A percentile compares a stretch with the other conserved stretches of the same genome.
Evolutionary conservation across 2,113 vertebrate species (phyloP).

Genomic region (Gopherus evgoodei): DNA sequence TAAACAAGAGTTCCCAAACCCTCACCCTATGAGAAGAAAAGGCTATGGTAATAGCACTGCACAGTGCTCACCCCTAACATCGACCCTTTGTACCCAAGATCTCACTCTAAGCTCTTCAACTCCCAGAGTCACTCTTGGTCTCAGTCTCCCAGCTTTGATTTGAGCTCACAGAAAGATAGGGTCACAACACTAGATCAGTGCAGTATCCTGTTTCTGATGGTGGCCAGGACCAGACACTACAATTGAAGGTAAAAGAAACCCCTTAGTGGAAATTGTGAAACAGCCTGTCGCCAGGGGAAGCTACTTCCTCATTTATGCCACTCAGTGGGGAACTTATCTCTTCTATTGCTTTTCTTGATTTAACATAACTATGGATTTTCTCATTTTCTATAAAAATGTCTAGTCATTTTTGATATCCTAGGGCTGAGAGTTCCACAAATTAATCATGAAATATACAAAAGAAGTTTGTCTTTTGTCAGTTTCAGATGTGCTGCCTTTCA

Average conservation of each 20-base stretch:
- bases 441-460: constrained; percentile 62
- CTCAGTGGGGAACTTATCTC: background rate
- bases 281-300: background rate
- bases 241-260: background rate
- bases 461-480: constrained; percentile 6
- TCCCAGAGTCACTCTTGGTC: background rate
- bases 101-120: background rate
- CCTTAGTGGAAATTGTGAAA: background rate
- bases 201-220: background rate
- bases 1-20: background rate
- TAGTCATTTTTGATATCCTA: constrained; percentile 2
- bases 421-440: constrained; percentile 58
- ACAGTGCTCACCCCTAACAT: background rate
- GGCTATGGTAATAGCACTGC: rapidly evolving
- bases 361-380: background rate
- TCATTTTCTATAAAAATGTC: constrained; percentile 10
- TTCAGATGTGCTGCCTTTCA: constrained; percentile 43
- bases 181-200: background rate
- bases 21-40: rapidly evolving
- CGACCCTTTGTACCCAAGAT: background rate
- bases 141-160: rapidly evolving
- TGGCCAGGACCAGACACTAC: background rate
- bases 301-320: background rate
- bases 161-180: background rate
- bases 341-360: background rate